A percentile compares a stretch with the other conserved stretches of the same genome.
These are phyloP conservation scores for Chloroceryle inda DNA, from an alignment of 2,797 vertebrate species.

Conservation along the genomic window DNA sequence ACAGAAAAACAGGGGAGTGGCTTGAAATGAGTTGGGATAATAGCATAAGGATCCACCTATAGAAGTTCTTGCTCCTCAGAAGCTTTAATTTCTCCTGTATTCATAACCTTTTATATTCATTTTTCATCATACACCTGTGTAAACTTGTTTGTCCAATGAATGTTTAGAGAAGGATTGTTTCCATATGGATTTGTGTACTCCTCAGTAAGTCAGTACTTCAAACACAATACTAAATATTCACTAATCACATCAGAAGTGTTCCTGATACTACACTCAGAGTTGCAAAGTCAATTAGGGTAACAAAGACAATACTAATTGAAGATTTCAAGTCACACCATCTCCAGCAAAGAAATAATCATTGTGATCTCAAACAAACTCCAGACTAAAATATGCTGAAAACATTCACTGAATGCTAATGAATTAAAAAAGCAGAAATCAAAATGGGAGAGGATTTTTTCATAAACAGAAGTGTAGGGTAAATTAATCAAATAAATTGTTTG, in stretches of 20 bases:
- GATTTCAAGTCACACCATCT: not conserved
- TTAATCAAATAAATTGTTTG: constrained; percentile 51
- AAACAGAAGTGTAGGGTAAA: not conserved
- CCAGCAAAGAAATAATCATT: not conserved
- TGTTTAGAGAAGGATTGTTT: not conserved
- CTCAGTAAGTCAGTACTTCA: not conserved
- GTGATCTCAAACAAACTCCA: not conserved
- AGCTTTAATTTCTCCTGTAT: not conserved
- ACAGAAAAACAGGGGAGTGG: not conserved
- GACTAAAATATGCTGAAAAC: not conserved
- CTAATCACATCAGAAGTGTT: not conserved
- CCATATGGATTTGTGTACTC: not conserved
- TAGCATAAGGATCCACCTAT: not conserved
- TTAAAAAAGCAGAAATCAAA: constrained; percentile 1
- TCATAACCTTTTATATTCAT: not conserved
- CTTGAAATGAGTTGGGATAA: not conserved
- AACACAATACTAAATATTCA: not conserved
- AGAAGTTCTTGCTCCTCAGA: not conserved
- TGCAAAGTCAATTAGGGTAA: not conserved
- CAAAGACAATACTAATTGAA: not conserved
- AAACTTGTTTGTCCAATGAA: not conserved
- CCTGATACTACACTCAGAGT: not conserved
- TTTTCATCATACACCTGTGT: not conserved
- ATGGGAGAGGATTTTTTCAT: not conserved
- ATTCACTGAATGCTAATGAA: not conserved